phyloP scores from a whole-genome alignment of 2,797 vertebrate genomes.

The Rhabdophis nuchalis region DNA sequence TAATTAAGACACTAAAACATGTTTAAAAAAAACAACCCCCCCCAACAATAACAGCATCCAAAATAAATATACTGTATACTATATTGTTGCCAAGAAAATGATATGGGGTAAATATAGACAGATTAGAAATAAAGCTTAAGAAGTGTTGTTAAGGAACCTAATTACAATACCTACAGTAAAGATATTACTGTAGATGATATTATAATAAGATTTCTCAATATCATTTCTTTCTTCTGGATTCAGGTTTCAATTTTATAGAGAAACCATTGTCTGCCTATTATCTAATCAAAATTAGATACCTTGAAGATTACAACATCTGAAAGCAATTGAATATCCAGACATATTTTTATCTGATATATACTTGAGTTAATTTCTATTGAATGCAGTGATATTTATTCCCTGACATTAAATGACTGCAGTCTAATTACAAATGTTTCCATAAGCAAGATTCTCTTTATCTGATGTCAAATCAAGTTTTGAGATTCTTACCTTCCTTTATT shows the following conservation, averaged over 20 bases:
- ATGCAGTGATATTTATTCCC: background rate
- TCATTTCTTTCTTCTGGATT: background rate
- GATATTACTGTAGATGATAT: background rate
- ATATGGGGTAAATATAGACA: background rate
- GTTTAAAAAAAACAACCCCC: background rate
- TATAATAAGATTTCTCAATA: background rate
- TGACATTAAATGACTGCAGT: background rate
- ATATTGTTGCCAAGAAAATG: background rate
- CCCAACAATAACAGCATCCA: background rate
- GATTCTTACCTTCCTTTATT: background rate
- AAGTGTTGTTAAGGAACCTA: background rate
- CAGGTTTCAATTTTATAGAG: background rate
- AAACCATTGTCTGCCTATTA: background rate
- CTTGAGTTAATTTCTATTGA: background rate
- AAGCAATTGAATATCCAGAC: background rate
- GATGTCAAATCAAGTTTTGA: background rate
- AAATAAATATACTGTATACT: background rate
- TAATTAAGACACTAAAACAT: background rate
- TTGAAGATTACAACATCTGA: background rate
- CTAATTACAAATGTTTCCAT: background rate
- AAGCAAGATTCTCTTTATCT: background rate
- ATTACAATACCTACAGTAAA: no score
- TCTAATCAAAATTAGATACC: background rate
- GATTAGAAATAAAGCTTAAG: background rate
- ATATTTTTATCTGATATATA: background rate